Conservation (phyloP, 2,797 vertebrate genomes). For the Myripristis jacobus region DNA sequence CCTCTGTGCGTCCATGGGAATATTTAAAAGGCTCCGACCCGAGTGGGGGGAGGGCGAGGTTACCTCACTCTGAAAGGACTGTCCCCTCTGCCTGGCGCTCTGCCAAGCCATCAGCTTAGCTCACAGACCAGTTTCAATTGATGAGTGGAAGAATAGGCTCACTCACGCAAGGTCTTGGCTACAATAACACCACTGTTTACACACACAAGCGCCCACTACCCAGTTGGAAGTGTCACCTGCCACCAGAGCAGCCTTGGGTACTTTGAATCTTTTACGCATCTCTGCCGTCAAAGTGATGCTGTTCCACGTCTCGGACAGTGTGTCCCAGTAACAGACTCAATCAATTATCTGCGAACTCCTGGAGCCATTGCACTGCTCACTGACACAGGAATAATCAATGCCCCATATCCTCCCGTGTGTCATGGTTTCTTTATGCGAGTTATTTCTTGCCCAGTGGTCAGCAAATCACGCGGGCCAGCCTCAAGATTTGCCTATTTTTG, state of each 20-base stretch:
- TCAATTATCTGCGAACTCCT: background rate
- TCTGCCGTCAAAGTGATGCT: background rate
- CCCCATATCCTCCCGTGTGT: background rate
- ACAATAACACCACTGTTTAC: conserved; percentile 72
- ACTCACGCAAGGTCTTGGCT: conserved; percentile 63
- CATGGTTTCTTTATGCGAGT: background rate
- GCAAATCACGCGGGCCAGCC: no score
- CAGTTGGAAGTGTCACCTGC: conserved; percentile 59
- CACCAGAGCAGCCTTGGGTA: conserved; percentile 29
- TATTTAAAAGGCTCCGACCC: conserved; percentile 47
- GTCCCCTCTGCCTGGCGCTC: conserved; percentile 53
- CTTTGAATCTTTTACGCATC: conserved; percentile 11
- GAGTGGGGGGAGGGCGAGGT: conserved; percentile 19
- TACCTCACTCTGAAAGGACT: conserved; percentile 37
- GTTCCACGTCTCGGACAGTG: background rate
- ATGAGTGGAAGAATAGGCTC: conserved; percentile 64
- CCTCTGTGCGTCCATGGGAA: conserved; percentile 1
- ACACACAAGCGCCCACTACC: conserved; percentile 34
- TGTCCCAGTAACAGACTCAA: conserved; percentile 4
- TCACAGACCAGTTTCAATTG: conserved; percentile 60
- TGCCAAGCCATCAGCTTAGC: conserved; percentile 72
- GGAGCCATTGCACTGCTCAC: background rate
- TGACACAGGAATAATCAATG: background rate
- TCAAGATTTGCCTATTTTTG: background rate
- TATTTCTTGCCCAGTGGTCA: background rate